These are phyloP conservation scores for Ruditapes philippinarum DNA, from an alignment of 1,140 invertebrate genomes.

Conservation along the genomic window DNA sequence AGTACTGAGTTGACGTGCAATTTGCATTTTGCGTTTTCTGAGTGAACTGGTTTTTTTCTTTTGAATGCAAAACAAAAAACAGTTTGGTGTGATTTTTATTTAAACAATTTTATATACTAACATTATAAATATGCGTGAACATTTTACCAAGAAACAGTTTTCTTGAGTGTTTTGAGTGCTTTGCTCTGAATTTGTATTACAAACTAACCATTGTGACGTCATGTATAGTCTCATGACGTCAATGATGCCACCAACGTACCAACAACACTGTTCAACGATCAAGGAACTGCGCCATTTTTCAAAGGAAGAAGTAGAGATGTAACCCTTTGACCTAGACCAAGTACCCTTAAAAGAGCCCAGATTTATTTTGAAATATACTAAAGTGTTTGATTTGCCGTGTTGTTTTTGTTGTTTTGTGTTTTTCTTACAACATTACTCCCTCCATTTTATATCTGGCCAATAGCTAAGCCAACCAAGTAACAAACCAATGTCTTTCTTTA, in stretches of 20 bases:
- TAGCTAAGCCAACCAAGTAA: too few species aligned
- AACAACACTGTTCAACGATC: neutral
- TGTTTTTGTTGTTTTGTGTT: neutral
- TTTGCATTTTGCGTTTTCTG: neutral
- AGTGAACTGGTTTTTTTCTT: neutral
- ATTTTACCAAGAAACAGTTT: slow-evolving; percentile 17
- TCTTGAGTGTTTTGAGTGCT: slow-evolving; percentile 18
- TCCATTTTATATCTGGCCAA: too few species aligned
- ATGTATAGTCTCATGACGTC: neutral
- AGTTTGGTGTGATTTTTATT: slow-evolving; percentile 7
- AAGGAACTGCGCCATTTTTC: too few species aligned
- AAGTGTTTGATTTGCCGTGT: slow-evolving; percentile 9
- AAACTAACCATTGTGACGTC: slow-evolving; percentile 12
- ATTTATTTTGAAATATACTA: neutral
- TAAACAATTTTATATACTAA: slow-evolving; percentile 29
- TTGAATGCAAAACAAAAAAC: slow-evolving; percentile 35
- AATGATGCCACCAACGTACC: neutral
- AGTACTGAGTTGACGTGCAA: slow-evolving; percentile 14
- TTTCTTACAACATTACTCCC: neutral
- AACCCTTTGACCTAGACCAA: too few species aligned
- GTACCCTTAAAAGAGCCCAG: too few species aligned
- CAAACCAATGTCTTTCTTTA: too few species aligned
- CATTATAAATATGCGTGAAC: slow-evolving; percentile 5
- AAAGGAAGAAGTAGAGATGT: too few species aligned
- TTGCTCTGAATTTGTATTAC: slow-evolving; percentile 4